Evolutionary conservation across 2,797 vertebrate genomes (phyloP).

Genomic region (Sternotherus odoratus): DNA sequence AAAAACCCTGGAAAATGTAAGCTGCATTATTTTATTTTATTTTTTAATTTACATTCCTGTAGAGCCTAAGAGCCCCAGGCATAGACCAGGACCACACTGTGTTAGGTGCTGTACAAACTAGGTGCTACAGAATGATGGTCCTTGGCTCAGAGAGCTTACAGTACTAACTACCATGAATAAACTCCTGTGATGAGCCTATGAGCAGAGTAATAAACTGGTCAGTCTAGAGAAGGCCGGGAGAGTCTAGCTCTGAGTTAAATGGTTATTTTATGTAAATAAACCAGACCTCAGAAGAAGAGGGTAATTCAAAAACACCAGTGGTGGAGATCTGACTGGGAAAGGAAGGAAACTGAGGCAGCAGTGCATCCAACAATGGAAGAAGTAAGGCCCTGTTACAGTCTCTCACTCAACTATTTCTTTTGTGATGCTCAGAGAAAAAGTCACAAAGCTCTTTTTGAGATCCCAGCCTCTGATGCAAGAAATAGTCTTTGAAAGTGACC

Average conservation of each 20-base stretch:
- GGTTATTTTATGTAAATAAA: background rate
- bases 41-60: background rate
- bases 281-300: constrained; percentile 24
- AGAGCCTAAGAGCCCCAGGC: background rate
- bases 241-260: background rate
- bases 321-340: fast-evolving
- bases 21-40: background rate
- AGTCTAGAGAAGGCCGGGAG: background rate
- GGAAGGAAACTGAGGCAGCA: background rate
- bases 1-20: background rate
- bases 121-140: background rate
- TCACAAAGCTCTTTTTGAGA: background rate
- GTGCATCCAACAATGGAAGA: background rate
- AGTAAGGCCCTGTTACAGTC: fast-evolving
- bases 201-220: background rate
- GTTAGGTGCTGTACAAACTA: background rate
- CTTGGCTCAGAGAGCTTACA: background rate
- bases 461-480: background rate
- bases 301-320: constrained; percentile 12
- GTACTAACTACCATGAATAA: background rate
- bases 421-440: background rate
- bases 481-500: background rate
- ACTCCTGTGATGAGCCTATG: background rate
- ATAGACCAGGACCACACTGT: background rate
- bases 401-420: background rate